Conservation (phyloP, 2,797 vertebrate genomes). For the Mycteria americana region DNA sequence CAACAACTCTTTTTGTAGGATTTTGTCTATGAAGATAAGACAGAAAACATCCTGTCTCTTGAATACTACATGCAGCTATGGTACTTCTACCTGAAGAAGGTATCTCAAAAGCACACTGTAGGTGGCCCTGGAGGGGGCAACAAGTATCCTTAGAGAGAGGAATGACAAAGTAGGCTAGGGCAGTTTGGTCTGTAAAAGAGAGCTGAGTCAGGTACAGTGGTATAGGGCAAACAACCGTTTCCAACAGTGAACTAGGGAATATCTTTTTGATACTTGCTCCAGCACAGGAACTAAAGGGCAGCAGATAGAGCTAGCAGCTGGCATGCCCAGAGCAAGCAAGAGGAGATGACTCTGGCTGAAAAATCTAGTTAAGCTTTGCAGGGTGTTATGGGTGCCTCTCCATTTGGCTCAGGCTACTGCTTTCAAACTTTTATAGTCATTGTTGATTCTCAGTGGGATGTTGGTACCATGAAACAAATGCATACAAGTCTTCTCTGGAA, state of each 20-base stretch:
- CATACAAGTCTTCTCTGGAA: not conserved
- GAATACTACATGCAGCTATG: accelerated
- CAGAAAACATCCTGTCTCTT: not conserved
- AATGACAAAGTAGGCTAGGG: not conserved
- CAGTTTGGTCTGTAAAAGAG: not conserved
- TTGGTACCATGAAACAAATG: not conserved
- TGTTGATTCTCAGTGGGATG: not conserved
- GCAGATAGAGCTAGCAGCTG: not conserved
- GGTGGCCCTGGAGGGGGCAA: not conserved
- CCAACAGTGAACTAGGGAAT: not conserved
- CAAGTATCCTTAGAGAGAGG: too few relatives aligned
- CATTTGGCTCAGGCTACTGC: not conserved
- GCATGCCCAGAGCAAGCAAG: not conserved
- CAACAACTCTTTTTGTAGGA: not conserved
- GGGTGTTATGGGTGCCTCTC: not conserved
- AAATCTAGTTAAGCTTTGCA: not conserved
- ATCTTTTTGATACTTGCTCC: not conserved
- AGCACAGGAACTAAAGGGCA: not conserved
- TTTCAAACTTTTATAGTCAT: accelerated
- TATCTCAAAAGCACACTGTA: not conserved
- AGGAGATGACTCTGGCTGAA: not conserved
- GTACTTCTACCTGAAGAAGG: not conserved
- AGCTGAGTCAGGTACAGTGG: not conserved
- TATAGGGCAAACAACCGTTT: accelerated
- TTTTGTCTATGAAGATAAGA: not conserved